Base-by-base conservation (phyloP, 2,113 vertebrate genomes). In the Arenaria interpres region DNA sequence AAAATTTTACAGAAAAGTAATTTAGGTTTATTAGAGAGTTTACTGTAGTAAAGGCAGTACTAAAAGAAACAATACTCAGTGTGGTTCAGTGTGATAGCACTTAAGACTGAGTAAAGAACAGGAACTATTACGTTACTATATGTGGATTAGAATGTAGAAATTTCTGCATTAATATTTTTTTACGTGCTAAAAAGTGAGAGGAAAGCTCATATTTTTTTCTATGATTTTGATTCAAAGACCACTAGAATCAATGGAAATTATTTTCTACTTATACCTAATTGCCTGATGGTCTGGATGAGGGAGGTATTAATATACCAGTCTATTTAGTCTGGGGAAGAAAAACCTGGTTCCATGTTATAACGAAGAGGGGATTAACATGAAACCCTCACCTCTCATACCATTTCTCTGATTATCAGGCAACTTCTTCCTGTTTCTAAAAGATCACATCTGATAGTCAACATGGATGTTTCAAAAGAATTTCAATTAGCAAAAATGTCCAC, bases 401-500 rank as follows among this genome's bases (percentile, higher is more conserved):
- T 71, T 96, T 80, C 41, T n/a, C 73, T 82, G 51, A 91, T 68
- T 75, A 72, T 18, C 39, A 88, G 83, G 59, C 10, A 90, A 51
- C 50, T 30, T 91, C 53, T 30, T 91, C 25, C 51, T 89, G 24
- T 81, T 88, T 78, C 46, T 94, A 71, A 53, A 79, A 73, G 46
- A 60, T 60, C 72, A 50, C n/a, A 77, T 94, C 77, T 74, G 62
- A 30, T 22, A 81, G 67, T 93, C 66, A 92, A 86, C 82, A 92
- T 30, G 25, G 83, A 45, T 19, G 41, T 93, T 94, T 96, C 85
- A 85, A 88, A 92, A 74, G 54, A 90, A 92, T 95, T 96, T 92
- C 75, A 93, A 96, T 94, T 96, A 92, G 68, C 60, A 88, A 75
- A 93, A 94, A 77, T 74, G 82, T 67, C 85, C 53, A 83, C 73